Base-by-base conservation (phyloP, 1,140 invertebrate species). In the Micrasema minimum region DNA sequence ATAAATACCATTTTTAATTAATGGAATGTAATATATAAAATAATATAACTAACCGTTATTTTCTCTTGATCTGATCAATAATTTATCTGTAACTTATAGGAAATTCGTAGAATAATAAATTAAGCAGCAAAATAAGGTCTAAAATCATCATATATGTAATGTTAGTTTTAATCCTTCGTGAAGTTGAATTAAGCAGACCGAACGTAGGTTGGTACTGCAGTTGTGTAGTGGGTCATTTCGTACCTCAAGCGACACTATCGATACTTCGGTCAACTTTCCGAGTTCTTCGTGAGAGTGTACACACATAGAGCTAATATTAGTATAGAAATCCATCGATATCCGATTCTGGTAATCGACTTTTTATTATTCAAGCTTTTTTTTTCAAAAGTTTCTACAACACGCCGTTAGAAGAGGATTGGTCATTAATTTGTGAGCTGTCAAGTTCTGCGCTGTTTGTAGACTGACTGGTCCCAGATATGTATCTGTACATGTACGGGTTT, bases 381-480 rank as follows among this genome's bases (percentile, higher is more conserved):
- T 45, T 16, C 6, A 46, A 16, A 48, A 46, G 41, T 64, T 45
- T 26, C 45, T 41, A 31, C 45, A 64, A 64, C 59, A 46, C 59
- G 22, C 23, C 38, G 38, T 46, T 46, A 62, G 12, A 23, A 64
- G 59, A 46, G 45, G 59, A 64, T 64, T 26, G 59, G 43, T n/a
- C 41, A 64, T 64, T 46, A 64, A 46, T 46, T 64, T 46, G 59
- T 14, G 59, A 46, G 59, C 59, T 64, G 59, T 64, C 59, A 64
- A 18, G 12, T 14, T 41, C 11, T 23, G 37, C 37, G 31, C 23
- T 14, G n/a, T 31, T 16, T 37, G 23, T 12, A 23, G 43, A 45
- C 26, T 64, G 43, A 45, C 16, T 38, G 11, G 35, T 26, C 18
- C 59, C 12, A 26, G 23, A 45, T 64, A 48, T n/a, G n/a, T n/a